Evolutionary conservation across 1,140 invertebrate species (phyloP), one percentile per base, ranked within the genome.

Genomic region (Eubasilissa regina): DNA sequence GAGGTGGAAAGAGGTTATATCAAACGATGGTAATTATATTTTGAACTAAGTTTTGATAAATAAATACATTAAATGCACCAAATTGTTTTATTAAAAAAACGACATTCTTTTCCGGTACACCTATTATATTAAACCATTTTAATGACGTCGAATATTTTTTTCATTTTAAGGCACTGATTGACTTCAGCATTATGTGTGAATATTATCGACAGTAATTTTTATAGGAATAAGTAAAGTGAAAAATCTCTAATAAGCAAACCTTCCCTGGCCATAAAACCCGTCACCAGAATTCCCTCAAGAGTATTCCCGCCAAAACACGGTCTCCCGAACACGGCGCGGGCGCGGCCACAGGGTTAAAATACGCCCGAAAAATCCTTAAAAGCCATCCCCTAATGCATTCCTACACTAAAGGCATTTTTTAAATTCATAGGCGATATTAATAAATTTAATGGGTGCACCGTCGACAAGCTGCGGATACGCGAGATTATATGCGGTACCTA

Each of bases 401-500:
- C 43, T 45, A 56, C 21, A 75, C 75, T 80, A 73, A 81, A 78
- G 75, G 80, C 80, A 81, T 81, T 78, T 81, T 80, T 81, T 81
- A 81, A 81, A 81, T 81, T 81, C 80, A 81, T 81, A 78, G 75
- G 68, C 80, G 70, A 81, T 81, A 81, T 81, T 81, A 81, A 81
- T 81, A 81, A 81, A 48, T 72, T 78, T 78, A 81, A 81, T 81
- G 76, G 80, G 75, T 47, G 72, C 43, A 48, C 56, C 60, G 25
- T 35, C 25, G 75, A 76, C 35, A 62, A 44, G 73, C 19, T 35
- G 43, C 55, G 66, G 53, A 55, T 75, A 64, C 55, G 60, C 15
- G 47, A 64, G 43, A 66, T 47, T 19, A n/a, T 47, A 43, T 35
- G 25, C 6, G 19, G 12, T 62, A 12, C 15, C 7, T 58, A 43